Evolutionary conservation across 2,888 invertebrate species (phyloP).

Genomic region (Ariolimax columbianus): DNA sequence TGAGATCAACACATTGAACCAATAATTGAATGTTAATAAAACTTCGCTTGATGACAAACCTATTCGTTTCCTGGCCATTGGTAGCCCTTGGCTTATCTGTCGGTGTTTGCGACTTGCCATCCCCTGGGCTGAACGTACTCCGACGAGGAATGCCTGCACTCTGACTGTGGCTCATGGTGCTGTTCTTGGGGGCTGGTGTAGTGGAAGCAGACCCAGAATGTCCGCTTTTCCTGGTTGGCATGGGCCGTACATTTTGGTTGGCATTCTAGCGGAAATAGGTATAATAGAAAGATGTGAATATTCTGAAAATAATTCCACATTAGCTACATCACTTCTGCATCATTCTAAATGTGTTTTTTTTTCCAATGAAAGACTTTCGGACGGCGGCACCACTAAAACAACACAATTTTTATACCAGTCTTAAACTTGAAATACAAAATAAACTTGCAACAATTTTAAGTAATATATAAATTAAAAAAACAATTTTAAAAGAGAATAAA

Average conservation of each 20-base stretch:
- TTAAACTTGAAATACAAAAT: no score
- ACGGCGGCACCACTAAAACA: not conserved
- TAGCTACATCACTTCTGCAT: not conserved
- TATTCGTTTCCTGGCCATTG: conserved; percentile 72
- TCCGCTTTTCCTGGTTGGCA: conserved; percentile 66
- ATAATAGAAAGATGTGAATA: not conserved
- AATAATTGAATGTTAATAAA: no score
- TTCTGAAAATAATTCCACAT: not conserved
- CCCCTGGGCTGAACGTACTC: conserved; percentile 87
- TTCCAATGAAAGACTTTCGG: not conserved
- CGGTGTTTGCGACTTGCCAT: conserved; percentile 74
- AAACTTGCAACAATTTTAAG: no score
- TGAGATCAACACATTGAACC: no score
- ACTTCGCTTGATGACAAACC: conserved; percentile 57
- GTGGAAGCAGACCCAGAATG: conserved; percentile 57
- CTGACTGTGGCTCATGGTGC: conserved; percentile 64
- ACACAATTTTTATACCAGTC: no score
- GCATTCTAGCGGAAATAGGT: conserved; percentile 58
- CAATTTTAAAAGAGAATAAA: no score
- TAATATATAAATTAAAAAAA: no score
- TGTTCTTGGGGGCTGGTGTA: conserved; percentile 66
- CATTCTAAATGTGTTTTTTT: not conserved
- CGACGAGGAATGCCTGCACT: conserved; percentile 81
- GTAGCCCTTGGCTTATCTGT: conserved; percentile 80
- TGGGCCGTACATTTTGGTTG: conserved; percentile 60